Evolutionary conservation across 2,113 vertebrate genomes (phyloP), one percentile per base, ranked within the genome.

Genomic region (Silurus glanis): DNA sequence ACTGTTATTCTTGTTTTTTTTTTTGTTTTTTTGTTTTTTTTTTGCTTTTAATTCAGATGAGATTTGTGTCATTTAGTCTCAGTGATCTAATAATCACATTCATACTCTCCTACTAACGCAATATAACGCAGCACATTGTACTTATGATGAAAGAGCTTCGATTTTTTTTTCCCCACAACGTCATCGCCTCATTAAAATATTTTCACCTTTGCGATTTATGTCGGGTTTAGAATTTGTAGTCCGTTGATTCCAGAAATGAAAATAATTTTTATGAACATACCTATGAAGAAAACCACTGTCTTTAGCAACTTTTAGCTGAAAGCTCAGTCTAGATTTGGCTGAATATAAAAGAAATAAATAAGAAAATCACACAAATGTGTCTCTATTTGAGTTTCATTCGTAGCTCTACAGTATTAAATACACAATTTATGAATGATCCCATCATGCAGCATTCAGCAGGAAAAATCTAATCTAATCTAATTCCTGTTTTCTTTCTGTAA

Each of bases 201-300:
- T 78, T 25, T 47, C 71, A 6, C 45, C 13, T 17, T 75, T 75
- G 69, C 8, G 19, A 84, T 53, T 76, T 84, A n/a, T 76, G 13
- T 82, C n/a, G 6, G 74, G 47, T 78, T 85, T 19, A 67, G 71
- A 79, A 84, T 75, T 85, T 17, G 53, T 13, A 37, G 49, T 58
- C 6, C 37, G 55, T 61, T 47, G 67, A 74, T 59, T 49, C 47
- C 9, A 78, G n/a, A 17, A 28, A 19, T 45, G 28, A 80, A 80
- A 47, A n/a, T 2, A 55, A 14, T 21, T 76, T 78, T 76, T 64
- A 74, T 76, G 58, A 76, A 58, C 28, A 67, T 79, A 69, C n/a
- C 62, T 56, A 45, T 72, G 79, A 64, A 85, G 37, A 85, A 71
- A 76, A 66, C 61, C 79, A 74, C 78, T 61, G 55, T 86, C 53